These are phyloP conservation scores for Lethocerus indicus DNA, from an alignment of 1,140 invertebrate species.

Conservation along the genomic window DNA sequence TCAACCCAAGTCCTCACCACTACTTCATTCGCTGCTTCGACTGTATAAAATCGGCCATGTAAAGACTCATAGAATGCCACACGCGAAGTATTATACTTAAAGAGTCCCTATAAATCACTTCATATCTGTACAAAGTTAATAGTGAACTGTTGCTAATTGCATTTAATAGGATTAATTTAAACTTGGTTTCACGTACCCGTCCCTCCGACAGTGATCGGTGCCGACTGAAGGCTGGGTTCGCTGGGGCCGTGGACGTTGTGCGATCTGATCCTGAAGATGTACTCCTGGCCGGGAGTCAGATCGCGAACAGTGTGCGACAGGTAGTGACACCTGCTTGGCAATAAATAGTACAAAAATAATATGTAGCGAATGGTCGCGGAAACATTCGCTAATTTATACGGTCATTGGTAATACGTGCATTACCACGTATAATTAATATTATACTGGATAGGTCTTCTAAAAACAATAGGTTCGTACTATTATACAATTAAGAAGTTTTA, in stretches of 20 bases:
- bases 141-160: not conserved
- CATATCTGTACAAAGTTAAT: not conserved
- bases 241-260: constrained; percentile 63
- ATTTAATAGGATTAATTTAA: not conserved
- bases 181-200: not conserved
- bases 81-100: not conserved
- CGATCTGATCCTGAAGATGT: constrained; percentile 56
- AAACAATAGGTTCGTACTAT: no score
- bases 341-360: not conserved
- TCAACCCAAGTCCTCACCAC: no score
- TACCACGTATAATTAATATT: no score
- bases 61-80: not conserved
- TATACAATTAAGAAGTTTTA: no score
- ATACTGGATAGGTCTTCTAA: no score
- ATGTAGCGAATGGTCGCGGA: no score
- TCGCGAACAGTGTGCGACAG: constrained; percentile 38
- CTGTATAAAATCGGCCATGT: no score
- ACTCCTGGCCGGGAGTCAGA: constrained; percentile 35
- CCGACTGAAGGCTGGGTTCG: constrained; percentile 40
- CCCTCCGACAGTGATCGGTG: constrained; percentile 25
- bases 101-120: not conserved
- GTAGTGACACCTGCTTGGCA: constrained; percentile 33
- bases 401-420: no score
- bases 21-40: no score
- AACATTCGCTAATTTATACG: no score